A percentile compares a stretch with the other conserved stretches of the same genome.
These are phyloP conservation scores for Pogonus chalceus DNA, from an alignment of 1,140 invertebrate species.

Conservation along the genomic window DNA sequence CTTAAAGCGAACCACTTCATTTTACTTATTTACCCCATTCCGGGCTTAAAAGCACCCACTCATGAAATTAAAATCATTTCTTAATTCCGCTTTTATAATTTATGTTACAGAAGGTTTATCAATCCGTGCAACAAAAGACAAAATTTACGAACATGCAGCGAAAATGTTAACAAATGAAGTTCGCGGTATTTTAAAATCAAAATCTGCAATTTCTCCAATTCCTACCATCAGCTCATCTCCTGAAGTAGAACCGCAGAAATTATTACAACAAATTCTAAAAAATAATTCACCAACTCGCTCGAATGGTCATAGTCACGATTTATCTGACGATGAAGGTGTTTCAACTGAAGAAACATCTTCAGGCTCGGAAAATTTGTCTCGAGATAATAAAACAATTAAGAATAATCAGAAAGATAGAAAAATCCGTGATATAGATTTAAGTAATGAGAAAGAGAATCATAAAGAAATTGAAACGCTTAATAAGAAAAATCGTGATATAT, in stretches of 20 bases:
- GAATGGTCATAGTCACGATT: conserved; percentile 41
- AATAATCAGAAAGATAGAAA: background rate
- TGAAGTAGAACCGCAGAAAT: background rate
- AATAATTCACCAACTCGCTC: conserved; percentile 15
- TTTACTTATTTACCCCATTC: too few species aligned
- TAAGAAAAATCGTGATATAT: background rate
- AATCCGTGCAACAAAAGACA: conserved; percentile 22
- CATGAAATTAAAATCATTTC: too few species aligned
- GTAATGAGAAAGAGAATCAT: conserved; percentile 1
- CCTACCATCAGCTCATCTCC: background rate
- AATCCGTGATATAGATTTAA: background rate
- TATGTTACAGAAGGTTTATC: conserved; percentile 14
- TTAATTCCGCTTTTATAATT: too few species aligned
- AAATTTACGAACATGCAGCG: conserved; percentile 38
- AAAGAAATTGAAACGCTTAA: background rate
- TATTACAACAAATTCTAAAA: background rate
- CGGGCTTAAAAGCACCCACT: too few species aligned
- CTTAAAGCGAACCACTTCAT: too few species aligned
- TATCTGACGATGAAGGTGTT: conserved; percentile 38
- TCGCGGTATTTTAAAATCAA: conserved; percentile 42
- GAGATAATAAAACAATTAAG: conserved; percentile 7
- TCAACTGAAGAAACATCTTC: conserved; percentile 35
- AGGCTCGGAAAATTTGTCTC: conserved; percentile 29
- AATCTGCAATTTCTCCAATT: conserved; percentile 31
- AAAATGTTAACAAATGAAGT: conserved; percentile 42